A percentile compares a stretch with the other conserved stretches of the same genome.
Evolutionary conservation across 2,888 invertebrate genomes (phyloP).

Genomic region (Xylota segnis): DNA sequence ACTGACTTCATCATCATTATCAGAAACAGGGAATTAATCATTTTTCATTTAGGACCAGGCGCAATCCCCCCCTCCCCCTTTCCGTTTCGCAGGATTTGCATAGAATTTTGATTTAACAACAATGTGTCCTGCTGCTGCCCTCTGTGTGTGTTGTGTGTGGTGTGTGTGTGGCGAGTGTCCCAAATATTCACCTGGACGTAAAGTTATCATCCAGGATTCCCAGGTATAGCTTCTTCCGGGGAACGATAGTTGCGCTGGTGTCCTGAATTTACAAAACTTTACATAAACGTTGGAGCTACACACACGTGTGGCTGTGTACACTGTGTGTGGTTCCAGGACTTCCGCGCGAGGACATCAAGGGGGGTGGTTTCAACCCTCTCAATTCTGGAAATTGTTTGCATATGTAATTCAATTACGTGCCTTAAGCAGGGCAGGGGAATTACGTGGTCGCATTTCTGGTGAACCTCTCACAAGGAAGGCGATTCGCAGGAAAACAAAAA

Average conservation of each 20-base stretch:
- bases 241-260: slow-evolving; percentile 13
- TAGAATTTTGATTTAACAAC: slow-evolving; percentile 19
- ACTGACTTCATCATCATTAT: slow-evolving; percentile 64
- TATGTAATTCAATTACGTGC: slow-evolving; percentile 74
- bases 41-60: slow-evolving; percentile 39
- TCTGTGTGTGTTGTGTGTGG: neutral
- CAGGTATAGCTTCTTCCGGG: slow-evolving; percentile 2
- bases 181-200: slow-evolving; percentile 31
- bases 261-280: slow-evolving; percentile 21
- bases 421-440: slow-evolving; percentile 51
- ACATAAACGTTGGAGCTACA: neutral
- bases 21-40: slow-evolving; percentile 56
- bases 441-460: slow-evolving; percentile 66
- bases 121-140: neutral
- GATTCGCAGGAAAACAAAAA: slow-evolving; percentile 20
- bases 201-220: slow-evolving; percentile 32
- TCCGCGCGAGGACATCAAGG: slow-evolving; percentile 32
- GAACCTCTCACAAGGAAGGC: slow-evolving; percentile 24
- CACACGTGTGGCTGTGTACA: too few relatives aligned
- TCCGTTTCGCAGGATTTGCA: slow-evolving; percentile 22
- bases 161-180: slow-evolving; percentile 22
- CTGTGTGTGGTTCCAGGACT: neutral
- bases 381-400: slow-evolving; percentile 66
- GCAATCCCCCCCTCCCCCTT: slow-evolving; percentile 4
- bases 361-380: neutral